Base-by-base conservation (phyloP, 2,113 vertebrate genomes). In the Amazona vittata region DNA sequence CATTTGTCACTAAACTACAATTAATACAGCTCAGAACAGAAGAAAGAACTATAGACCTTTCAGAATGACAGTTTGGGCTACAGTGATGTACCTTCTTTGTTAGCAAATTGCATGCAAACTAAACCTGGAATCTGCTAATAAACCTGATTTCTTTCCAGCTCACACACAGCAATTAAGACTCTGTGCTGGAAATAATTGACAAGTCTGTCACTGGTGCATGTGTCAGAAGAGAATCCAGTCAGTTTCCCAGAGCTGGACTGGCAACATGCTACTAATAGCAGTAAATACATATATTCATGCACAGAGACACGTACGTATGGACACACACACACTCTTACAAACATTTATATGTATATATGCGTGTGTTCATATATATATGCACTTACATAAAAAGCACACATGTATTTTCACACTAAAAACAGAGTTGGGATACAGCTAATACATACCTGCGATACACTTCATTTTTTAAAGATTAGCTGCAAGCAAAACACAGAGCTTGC, bases 101-200 rank as follows among this genome's bases (percentile, higher is more conserved):
- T 76, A 83, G 37, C 43, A 93, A 92, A 93, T 93, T 86, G 59
- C 31, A 83, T 57, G 59, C 71, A 96, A 86, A 90, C 22, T 70
- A 41, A 93, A 49, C 55, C 53, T 93, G 15, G 64, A 81, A 78
- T 83, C 89, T 95, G 71, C 37, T 95, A 96, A 94, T 86, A 92
- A 92, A 89, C 43, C 71, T 89, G 71, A 15, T 25, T 44, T 31
- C 49, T 83, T 86, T 92, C 83, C 93, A 95, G 71, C 19, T 81
- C 71, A 86, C 76, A 89, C 53, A 77, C 22, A 55, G 16, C 41
- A 93, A 86, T 90, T 90, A 86, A 73, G 41, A 64, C 20, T 74
- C 39, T n/a, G 44, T 9, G 68, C 43, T 63, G 63, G 68, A 86
- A 86, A 80, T 89, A 93, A 92, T 14, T 83, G 53, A 65, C 37